These are phyloP conservation scores for Cuculus canorus DNA, from an alignment of 2,797 vertebrate genomes.

Conservation along the genomic window DNA sequence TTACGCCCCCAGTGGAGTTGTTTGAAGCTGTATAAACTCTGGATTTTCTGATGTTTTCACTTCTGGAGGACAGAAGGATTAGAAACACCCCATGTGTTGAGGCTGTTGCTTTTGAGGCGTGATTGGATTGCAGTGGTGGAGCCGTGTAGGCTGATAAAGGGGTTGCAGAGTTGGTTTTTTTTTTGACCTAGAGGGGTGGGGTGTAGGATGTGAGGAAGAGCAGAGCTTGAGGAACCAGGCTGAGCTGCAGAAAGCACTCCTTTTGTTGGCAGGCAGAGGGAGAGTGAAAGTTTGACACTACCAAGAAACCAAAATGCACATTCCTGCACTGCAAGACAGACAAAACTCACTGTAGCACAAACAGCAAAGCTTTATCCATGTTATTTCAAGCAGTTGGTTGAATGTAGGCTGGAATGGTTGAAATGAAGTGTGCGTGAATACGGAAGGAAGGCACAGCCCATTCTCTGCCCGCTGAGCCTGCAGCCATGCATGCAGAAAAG, in stretches of 20 bases:
- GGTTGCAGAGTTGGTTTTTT: neutral
- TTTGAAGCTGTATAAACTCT: neutral
- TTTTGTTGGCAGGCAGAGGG: neutral
- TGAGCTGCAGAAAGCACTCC: neutral
- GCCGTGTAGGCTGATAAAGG: neutral
- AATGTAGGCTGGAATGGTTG: neutral
- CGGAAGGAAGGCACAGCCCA: neutral
- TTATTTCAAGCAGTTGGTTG: neutral
- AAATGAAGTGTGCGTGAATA: fast-evolving
- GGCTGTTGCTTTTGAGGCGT: neutral
- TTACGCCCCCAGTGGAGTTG: neutral
- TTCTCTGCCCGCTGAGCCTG: neutral
- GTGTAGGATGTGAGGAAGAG: neutral
- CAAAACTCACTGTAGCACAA: neutral
- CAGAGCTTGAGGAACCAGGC: neutral
- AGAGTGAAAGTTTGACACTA: neutral
- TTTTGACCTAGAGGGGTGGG: neutral
- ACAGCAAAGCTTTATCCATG: neutral
- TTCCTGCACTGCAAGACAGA: neutral
- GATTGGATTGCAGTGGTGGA: neutral
- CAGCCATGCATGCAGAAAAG: neutral
- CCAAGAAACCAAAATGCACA: neutral
- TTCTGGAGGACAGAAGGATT: neutral
- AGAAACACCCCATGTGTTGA: neutral
- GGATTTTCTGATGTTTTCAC: conserved; percentile 21